Percentiles rank a stretch among this genome's conserved stretches.
Evolutionary conservation across 2,113 vertebrate species (phyloP).

Genomic region (Scortum barcoo): DNA sequence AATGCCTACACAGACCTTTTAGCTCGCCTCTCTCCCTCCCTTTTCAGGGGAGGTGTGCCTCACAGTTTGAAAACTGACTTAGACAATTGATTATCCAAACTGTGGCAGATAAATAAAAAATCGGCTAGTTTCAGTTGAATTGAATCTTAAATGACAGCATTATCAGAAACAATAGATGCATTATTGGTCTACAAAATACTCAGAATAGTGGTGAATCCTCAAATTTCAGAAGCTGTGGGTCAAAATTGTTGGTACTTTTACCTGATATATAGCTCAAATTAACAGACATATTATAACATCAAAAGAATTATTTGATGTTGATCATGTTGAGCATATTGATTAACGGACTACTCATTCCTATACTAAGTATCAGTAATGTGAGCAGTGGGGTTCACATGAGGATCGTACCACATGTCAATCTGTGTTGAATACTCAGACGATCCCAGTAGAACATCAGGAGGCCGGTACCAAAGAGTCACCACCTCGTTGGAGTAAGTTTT

Average conservation of each 20-base stretch:
- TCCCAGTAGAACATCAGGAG: slow-evolving; percentile 95
- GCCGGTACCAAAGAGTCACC: slow-evolving; percentile 97
- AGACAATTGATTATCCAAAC: too few relatives aligned
- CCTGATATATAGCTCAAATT: background rate
- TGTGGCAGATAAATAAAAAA: too few relatives aligned
- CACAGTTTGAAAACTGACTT: too few relatives aligned
- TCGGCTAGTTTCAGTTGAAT: too few relatives aligned
- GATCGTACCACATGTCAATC: slow-evolving; percentile 96
- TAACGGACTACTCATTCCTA: background rate
- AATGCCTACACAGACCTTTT: too few relatives aligned
- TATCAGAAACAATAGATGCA: background rate
- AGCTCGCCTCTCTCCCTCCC: too few relatives aligned
- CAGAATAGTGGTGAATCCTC: too few relatives aligned
- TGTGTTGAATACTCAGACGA: slow-evolving; percentile 98
- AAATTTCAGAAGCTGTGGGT: too few relatives aligned
- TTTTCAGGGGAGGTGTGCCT: too few relatives aligned
- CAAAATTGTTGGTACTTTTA: background rate
- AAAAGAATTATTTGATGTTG: background rate
- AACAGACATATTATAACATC: background rate
- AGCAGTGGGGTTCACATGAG: background rate
- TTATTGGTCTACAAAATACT: too few relatives aligned
- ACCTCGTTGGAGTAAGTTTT: slow-evolving; percentile 99
- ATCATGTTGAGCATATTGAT: background rate
- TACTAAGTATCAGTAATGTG: background rate
- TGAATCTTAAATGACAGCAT: background rate